Evolutionary conservation across 2,797 vertebrate genomes (phyloP).

Genomic region (Phyllotis vaccarum): DNA sequence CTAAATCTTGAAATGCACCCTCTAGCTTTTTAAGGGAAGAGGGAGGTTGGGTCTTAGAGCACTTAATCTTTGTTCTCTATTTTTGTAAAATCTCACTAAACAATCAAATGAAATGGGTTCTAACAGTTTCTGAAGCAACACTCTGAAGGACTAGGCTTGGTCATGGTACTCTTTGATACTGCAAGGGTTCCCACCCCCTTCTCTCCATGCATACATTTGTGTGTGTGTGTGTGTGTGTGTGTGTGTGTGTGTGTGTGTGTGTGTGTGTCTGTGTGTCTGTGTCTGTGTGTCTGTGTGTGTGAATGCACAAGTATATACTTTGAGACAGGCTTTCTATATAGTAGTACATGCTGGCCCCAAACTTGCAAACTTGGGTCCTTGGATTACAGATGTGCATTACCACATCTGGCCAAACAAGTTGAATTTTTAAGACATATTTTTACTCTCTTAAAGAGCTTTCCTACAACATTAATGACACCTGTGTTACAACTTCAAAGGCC

Average conservation of each 20-base stretch:
- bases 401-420: not conserved
- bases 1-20: constrained; percentile 27
- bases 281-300: not conserved
- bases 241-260: not conserved
- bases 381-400: not conserved
- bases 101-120: not conserved
- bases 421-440: not conserved
- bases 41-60: not conserved
- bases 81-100: constrained; percentile 25
- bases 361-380: not conserved
- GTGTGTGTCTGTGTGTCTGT: not conserved
- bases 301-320: not conserved
- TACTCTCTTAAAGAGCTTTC: not conserved
- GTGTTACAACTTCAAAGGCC: not conserved
- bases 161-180: not conserved
- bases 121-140: not conserved
- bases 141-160: not conserved
- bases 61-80: constrained; percentile 12
- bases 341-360: not conserved
- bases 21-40: constrained; percentile 28
- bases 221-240: too few species aligned
- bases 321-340: not conserved
- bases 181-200: not conserved
- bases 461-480: not conserved
- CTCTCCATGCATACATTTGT: not conserved